phyloP scores from a whole-genome alignment of 2,113 vertebrate species.

The Cochlearius cochlearius region DNA sequence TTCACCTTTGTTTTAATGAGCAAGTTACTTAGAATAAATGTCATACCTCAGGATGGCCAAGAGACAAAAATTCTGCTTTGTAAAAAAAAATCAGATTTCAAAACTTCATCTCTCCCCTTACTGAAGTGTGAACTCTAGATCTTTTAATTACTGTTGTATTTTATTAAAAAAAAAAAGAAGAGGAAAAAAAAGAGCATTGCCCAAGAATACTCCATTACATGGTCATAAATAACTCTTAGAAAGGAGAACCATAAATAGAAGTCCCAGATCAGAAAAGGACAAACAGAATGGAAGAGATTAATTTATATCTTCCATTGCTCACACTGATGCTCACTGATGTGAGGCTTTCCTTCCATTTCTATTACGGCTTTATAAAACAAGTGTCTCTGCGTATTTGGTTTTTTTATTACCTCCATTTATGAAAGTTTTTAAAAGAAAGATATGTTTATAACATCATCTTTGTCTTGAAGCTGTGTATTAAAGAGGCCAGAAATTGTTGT shows the following conservation, averaged over 20 bases:
- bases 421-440: not conserved
- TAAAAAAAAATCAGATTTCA: not conserved
- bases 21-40: not conserved
- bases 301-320: not conserved
- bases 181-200: rapidly evolving
- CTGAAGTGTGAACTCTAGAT: not conserved
- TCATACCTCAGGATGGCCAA: not conserved
- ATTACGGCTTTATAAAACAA: not conserved
- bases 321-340: not conserved
- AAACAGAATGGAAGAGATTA: not conserved
- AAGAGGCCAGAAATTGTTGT: not conserved
- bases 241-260: not conserved
- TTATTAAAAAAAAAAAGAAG: not conserved
- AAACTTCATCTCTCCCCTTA: not conserved
- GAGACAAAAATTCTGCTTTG: not conserved
- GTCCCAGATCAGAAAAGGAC: not conserved
- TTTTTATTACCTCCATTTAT: not conserved
- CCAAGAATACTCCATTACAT: not conserved
- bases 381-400: not conserved
- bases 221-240: not conserved
- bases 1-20: not conserved
- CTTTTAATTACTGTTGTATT: not conserved
- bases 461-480: not conserved
- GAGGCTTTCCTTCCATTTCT: not conserved
- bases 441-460: not conserved